A percentile compares a stretch with the other conserved stretches of the same genome.
phyloP scores from a whole-genome alignment of 2,888 invertebrate species.

The Chironomus tentans region DNA sequence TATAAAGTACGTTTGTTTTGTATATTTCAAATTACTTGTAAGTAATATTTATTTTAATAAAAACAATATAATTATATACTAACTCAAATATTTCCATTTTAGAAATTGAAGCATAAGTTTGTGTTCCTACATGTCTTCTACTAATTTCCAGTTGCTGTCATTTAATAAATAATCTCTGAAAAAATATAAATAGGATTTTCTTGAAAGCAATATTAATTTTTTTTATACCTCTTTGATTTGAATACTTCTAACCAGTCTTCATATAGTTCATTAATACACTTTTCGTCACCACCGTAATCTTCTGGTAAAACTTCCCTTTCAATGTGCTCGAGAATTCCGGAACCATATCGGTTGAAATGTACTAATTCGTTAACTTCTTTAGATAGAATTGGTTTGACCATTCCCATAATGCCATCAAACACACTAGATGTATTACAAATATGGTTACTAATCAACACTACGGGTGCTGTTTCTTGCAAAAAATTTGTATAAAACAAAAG shows the following conservation, averaged over 20 bases:
- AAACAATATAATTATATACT: no score
- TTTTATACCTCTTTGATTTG: constrained; percentile 3
- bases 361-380: neutral
- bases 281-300: neutral
- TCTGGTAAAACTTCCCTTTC: neutral
- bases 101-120: no score
- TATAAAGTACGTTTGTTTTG: no score
- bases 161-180: constrained; percentile 5
- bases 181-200: neutral
- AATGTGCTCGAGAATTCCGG: neutral
- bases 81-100: no score
- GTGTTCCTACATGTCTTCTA: neutral
- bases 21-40: no score
- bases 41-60: no score
- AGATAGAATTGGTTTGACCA: neutral
- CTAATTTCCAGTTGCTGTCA: neutral
- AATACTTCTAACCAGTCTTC: neutral
- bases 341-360: neutral
- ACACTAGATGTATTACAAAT: neutral
- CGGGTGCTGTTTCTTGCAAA: neutral
- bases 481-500: neutral
- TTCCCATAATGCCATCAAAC: neutral
- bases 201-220: no score
- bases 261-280: neutral
- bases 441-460: neutral